These are phyloP conservation scores for Xenopus petersii DNA, from an alignment of 2,797 vertebrate genomes.

Conservation along the genomic window DNA sequence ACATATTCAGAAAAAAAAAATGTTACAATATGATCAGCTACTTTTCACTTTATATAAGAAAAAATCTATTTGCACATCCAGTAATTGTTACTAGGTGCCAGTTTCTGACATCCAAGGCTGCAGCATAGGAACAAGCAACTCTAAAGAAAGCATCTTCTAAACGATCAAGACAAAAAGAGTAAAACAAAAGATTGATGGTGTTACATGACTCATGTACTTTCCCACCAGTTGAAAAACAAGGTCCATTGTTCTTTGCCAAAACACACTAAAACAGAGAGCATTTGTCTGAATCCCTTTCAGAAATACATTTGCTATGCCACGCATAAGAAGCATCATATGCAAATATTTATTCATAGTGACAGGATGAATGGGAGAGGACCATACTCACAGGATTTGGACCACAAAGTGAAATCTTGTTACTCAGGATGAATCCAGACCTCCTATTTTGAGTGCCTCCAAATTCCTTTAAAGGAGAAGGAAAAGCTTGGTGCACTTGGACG, in stretches of 20 bases:
- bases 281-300: constrained; percentile 30
- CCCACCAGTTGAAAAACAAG: constrained; percentile 29
- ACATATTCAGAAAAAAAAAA: no score
- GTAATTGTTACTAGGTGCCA: constrained; percentile 6
- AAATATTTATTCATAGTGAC: not conserved
- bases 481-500: no score
- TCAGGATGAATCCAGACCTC: no score
- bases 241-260: constrained; percentile 32
- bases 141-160: constrained; percentile 10
- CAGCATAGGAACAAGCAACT: not conserved
- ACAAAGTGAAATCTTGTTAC: no score
- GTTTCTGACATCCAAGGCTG: constrained; percentile 3
- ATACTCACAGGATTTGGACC: no score
- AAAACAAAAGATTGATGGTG: constrained; percentile 39
- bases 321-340: not conserved
- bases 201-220: constrained; percentile 33
- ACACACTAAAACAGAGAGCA: constrained; percentile 15
- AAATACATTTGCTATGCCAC: not conserved
- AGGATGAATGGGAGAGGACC: no score
- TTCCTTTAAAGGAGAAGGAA: no score
- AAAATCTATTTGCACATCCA: no score
- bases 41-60: no score
- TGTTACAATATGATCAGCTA: no score
- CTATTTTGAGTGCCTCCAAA: no score
- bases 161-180: constrained; percentile 1